Conservation (phyloP, 2,888 invertebrate species). For the Lepidochrysops patricia region DNA sequence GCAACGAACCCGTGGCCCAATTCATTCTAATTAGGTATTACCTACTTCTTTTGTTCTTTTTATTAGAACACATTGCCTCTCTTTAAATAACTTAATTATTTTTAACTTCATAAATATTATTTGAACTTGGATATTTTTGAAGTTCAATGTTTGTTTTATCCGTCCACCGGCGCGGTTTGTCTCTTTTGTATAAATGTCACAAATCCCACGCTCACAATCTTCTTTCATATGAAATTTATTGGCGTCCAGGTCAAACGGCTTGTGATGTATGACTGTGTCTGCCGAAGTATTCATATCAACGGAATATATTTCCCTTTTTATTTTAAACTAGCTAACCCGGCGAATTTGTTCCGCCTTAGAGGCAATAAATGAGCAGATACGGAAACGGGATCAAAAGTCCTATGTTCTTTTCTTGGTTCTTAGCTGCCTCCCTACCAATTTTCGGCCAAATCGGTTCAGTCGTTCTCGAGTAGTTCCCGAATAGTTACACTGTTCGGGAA, state of each 20-base stretch:
- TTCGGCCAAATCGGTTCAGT: no score
- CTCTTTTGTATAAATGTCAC: slow-evolving; percentile 6
- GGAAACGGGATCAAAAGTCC: no score
- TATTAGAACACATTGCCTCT: not conserved
- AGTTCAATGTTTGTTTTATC: slow-evolving; percentile 6
- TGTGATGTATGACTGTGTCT: slow-evolving; percentile 1
- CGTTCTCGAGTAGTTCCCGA: no score
- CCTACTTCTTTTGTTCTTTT: not conserved
- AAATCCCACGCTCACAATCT: not conserved
- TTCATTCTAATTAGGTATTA: no score
- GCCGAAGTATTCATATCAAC: not conserved
- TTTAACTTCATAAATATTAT: not conserved
- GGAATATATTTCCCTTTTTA: no score
- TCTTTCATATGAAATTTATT: not conserved
- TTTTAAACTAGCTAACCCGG: no score
- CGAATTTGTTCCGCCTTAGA: no score
- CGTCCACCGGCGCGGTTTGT: not conserved
- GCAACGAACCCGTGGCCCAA: no score
- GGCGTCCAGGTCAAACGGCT: not conserved
- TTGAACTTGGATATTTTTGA: not conserved
- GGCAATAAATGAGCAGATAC: no score
- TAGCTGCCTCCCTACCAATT: no score
- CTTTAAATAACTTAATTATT: not conserved
- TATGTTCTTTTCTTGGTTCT: no score
- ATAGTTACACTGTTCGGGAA: no score